Percentiles rank a stretch among this genome's conserved stretches.
Conservation (phyloP, 2,113 vertebrate species). For the Calyptommatus sinebrachiatus region DNA sequence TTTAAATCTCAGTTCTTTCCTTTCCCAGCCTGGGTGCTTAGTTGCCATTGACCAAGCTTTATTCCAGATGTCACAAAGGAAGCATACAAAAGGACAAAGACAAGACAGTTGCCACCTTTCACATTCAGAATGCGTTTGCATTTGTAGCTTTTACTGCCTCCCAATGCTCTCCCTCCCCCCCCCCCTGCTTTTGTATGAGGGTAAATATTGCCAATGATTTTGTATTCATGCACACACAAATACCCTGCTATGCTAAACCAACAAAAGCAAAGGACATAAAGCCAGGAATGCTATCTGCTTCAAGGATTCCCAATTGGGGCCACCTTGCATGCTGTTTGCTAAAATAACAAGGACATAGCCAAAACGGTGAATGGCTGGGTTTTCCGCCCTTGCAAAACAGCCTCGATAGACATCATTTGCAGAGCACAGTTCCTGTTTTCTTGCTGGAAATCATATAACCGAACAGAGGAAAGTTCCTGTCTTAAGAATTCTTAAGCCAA, state of each 20-base stretch:
- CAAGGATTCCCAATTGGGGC: not conserved
- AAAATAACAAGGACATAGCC: not conserved
- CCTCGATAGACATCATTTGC: conserved; percentile 15
- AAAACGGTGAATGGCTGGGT: not conserved
- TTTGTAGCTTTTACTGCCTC: conserved; percentile 23
- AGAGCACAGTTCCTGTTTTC: not conserved
- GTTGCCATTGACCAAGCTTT: conserved; percentile 3
- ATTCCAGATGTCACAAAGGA: conserved; percentile 34
- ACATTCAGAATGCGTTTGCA: conserved; percentile 41
- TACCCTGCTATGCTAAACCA: conserved; percentile 24
- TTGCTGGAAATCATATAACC: not conserved
- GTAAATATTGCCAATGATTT: conserved; percentile 34
- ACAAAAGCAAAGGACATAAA: conserved; percentile 29
- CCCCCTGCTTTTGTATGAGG: conserved; percentile 25
- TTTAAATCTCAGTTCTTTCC: conserved; percentile 1
- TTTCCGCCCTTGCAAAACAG: not conserved
- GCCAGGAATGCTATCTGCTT: not conserved
- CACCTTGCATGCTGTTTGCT: conserved; percentile 30
- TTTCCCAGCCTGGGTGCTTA: conserved; percentile 15
- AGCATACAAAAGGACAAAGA: conserved; percentile 18
- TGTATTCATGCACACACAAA: conserved; percentile 39
- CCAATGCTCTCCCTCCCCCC: not conserved
- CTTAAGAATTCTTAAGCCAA: not conserved
- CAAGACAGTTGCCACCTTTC: conserved; percentile 39
- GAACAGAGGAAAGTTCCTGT: conserved; percentile 2